phyloP scores from a whole-genome alignment of 2,797 vertebrate genomes.

The Dipus sagitta region DNA sequence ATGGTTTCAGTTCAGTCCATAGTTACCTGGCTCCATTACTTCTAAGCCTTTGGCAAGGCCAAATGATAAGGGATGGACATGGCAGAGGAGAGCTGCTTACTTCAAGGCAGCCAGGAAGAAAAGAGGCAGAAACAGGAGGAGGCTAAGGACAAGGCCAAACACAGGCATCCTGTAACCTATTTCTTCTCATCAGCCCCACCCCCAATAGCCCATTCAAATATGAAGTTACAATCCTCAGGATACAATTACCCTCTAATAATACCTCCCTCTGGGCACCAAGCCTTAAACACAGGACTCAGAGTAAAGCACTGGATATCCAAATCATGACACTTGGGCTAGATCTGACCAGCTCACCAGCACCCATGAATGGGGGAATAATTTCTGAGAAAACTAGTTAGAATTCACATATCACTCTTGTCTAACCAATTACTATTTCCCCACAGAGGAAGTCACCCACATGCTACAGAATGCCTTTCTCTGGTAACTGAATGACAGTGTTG shows the following conservation, averaged over 20 bases:
- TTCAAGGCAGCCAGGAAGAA: not conserved
- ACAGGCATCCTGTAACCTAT: not conserved
- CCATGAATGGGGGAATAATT: not conserved
- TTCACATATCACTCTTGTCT: not conserved
- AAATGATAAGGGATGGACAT: not conserved
- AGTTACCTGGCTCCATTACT: not conserved
- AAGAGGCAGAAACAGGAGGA: not conserved
- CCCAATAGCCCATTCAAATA: not conserved
- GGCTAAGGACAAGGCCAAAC: not conserved
- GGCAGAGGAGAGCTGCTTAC: not conserved
- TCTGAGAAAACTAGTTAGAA: slow-evolving; percentile 3
- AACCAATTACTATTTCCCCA: not conserved
- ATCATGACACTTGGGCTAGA: not conserved
- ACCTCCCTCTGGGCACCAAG: not conserved
- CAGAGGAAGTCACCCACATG: not conserved
- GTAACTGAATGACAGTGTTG: not conserved
- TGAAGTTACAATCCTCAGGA: not conserved
- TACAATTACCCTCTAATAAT: not conserved
- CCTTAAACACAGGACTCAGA: not conserved
- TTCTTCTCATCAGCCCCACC: not conserved
- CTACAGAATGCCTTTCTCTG: slow-evolving; percentile 32
- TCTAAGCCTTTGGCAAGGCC: not conserved
- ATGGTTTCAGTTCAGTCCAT: not conserved
- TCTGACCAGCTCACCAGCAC: not conserved
- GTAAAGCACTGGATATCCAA: not conserved